phyloP scores from a whole-genome alignment of 2,113 vertebrate genomes.

The Cettia cetti region DNA sequence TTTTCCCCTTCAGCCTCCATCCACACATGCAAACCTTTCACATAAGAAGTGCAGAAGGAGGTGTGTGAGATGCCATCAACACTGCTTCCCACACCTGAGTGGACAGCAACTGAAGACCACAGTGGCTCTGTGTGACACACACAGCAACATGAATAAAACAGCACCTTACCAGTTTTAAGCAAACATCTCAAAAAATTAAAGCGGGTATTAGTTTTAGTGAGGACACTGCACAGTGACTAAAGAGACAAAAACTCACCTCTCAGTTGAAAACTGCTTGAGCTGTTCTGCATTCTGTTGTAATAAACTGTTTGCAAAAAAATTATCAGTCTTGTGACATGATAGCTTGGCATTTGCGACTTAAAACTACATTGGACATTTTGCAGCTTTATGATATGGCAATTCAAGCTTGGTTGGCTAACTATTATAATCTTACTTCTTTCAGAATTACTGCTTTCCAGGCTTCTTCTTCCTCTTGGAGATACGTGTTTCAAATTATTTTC shows the following conservation, averaged over 20 bases:
- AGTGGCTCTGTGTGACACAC: background rate
- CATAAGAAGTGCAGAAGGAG: background rate
- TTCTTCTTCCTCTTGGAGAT: conserved; percentile 36
- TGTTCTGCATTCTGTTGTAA: background rate
- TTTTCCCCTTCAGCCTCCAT: background rate
- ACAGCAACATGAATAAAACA: background rate
- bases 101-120: background rate
- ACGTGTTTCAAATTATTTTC: conserved; percentile 48
- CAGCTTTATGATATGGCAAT: conserved; percentile 37
- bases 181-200: background rate
- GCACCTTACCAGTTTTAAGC: background rate
- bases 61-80: background rate
- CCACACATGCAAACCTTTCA: background rate
- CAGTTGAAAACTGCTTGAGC: background rate
- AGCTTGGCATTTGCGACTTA: conserved; percentile 24
- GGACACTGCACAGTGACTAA: background rate
- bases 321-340: background rate
- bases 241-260: background rate
- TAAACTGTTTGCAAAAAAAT: conserved; percentile 8
- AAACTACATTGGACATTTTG: conserved; percentile 45
- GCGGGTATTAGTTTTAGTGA: background rate
- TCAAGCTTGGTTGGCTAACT: conserved; percentile 34
- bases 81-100: background rate
- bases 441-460: conserved; percentile 23
- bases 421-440: conserved; percentile 26